Percentiles rank a stretch among this genome's conserved stretches.
These are phyloP conservation scores for Diaprepes abbreviatus DNA, from an alignment of 2,888 invertebrate genomes.

Conservation along the genomic window DNA sequence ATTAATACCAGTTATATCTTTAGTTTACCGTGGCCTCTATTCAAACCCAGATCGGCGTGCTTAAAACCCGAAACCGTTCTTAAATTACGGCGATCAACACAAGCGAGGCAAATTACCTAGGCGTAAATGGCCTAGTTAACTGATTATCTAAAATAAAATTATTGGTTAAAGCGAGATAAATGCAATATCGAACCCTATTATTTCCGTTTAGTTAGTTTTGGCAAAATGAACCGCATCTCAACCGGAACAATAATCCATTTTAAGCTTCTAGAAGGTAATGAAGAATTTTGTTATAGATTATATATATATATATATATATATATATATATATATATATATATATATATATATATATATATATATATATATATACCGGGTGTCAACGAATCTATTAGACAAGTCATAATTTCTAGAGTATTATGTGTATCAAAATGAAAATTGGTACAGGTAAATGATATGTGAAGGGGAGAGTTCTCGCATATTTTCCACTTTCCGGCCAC, in stretches of 20 bases:
- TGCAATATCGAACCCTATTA: conserved; percentile 32
- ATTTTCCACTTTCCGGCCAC: no score
- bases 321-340: no score
- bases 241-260: conserved; percentile 13
- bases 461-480: no score
- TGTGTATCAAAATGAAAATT: no score
- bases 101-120: conserved; percentile 41
- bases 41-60: conserved; percentile 43
- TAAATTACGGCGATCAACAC: conserved; percentile 43
- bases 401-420: no score
- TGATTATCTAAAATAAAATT: conserved; percentile 46
- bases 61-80: conserved; percentile 46
- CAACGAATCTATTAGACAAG: no score
- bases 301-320: no score
- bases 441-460: no score
- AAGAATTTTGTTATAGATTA: conserved; percentile 11
- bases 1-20: conserved; percentile 43
- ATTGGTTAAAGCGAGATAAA: conserved; percentile 36
- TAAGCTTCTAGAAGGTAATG: not conserved
- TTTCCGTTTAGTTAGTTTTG: conserved; percentile 25
- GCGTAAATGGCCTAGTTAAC: conserved; percentile 48
- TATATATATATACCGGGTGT: no score
- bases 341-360: no score
- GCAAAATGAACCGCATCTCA: conserved; percentile 22
- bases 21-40: conserved; percentile 46